Base-by-base conservation (phyloP, 2,113 vertebrate species). In the Tor tambroides region DNA sequence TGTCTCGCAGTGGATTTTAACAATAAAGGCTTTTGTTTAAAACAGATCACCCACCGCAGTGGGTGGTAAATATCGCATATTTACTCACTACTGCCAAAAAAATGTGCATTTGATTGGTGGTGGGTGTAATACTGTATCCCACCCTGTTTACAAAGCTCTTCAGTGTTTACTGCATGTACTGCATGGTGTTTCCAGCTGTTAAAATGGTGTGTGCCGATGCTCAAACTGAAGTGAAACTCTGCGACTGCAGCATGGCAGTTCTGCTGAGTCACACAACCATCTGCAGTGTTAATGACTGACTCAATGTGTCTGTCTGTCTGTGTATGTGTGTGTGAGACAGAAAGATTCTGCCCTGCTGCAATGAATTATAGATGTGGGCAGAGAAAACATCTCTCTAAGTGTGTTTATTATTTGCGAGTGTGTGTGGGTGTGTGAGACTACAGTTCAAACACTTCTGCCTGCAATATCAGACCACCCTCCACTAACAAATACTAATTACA, bases 251-350 rank as follows among this genome's bases (percentile, higher is more conserved):
- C 32, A 32, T n/a, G 17, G 28, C 41, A 49, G 51, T 69, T 79
- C 41, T 86, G 84, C 75, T 67, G 84, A 78, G 75, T 86, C 75
- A 86, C 61, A 11, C 54, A 61, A 65, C 30, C 30, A 74, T 85
- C 65, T 61, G 71, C 71, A 74, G 83, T 84, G 49, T 32, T 32
- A 79, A 63, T 26, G 61, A 78, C 56, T 79, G 35, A 49, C 12
- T 79, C 38, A n/a, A 6, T 86, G 9, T 80, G 17, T 67, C 0
- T 15, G 26, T 78, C 1, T 59, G 46, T 79, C 8, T 86, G 38
- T 69, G n/a, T 85, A 5, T 38, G 21, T 69, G 21, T 28, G 19
- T 46, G 56, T 28, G 23, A 65, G 59, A n/a, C n/a, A n/a, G n/a
- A 28, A n/a, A 67, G n/a, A 28, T 46, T 67, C n/a, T 19, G 80